A percentile compares a stretch with the other conserved stretches of the same genome.
phyloP scores from a whole-genome alignment of 1,140 invertebrate species.

The Drosophila repleta region DNA sequence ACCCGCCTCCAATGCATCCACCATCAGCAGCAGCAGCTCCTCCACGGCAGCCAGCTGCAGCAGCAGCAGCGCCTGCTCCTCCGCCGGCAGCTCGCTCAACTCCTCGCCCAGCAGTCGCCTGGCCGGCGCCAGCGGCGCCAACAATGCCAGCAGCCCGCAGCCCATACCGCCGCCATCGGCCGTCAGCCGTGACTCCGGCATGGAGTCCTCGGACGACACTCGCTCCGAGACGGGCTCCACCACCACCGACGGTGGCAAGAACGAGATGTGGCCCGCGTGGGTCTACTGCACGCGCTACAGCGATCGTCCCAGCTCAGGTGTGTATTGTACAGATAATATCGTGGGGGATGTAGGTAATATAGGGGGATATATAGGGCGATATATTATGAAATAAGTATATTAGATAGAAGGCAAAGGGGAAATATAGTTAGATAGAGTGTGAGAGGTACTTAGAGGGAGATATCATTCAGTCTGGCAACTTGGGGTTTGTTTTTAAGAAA shows the following conservation, averaged over 20 bases:
- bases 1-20: conserved; percentile 75
- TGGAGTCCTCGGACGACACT: conserved; percentile 83
- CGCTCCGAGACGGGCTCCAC: conserved; percentile 83
- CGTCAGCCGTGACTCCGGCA: conserved; percentile 77
- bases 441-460: no score
- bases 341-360: background rate
- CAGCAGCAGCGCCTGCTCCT: conserved; percentile 58
- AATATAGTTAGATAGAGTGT: no score
- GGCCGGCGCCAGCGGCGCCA: conserved; percentile 54
- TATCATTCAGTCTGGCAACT: background rate
- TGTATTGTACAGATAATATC: conserved; percentile 73
- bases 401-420: no score
- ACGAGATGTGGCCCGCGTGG: conserved; percentile 95
- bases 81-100: conserved; percentile 76
- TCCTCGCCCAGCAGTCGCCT: conserved; percentile 72
- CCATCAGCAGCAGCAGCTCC: conserved; percentile 63
- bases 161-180: conserved; percentile 81
- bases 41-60: conserved; percentile 45
- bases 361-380: background rate
- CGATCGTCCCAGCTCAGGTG: conserved; percentile 97
- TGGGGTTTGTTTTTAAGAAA: background rate
- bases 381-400: no score
- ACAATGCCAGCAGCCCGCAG: conserved; percentile 71
- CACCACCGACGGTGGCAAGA: conserved; percentile 79
- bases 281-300: conserved; percentile 99